A percentile compares a stretch with the other conserved stretches of the same genome.
These are phyloP conservation scores for Ectobius pallidus DNA, from an alignment of 2,888 invertebrate species.

Conservation along the genomic window DNA sequence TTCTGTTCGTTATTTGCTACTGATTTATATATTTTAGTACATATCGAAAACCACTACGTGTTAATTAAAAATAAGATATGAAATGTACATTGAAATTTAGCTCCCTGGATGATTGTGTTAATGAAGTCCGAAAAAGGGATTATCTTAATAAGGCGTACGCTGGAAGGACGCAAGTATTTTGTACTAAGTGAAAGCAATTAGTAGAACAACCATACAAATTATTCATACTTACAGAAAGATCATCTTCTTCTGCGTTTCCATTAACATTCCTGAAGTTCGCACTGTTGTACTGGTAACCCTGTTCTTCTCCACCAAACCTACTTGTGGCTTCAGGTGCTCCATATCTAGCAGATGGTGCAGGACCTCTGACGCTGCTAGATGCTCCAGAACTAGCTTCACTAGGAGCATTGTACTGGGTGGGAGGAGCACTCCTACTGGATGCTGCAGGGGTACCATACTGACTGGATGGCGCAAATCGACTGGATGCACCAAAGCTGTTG, in stretches of 20 bases:
- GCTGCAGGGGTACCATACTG: neutral
- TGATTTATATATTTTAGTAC: too few relatives aligned
- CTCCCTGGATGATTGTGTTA: neutral
- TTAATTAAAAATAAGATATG: neutral
- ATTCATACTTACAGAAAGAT: neutral
- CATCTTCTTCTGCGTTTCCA: neutral
- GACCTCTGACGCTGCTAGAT: neutral
- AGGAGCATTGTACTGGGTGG: too few relatives aligned
- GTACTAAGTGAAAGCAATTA: too few relatives aligned
- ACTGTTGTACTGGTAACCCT: too few relatives aligned
- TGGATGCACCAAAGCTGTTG: too few relatives aligned
- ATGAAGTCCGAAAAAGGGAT: too few relatives aligned
- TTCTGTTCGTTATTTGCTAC: too few relatives aligned
- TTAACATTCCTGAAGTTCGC: neutral
- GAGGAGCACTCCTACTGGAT: neutral
- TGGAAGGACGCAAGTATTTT: too few relatives aligned
- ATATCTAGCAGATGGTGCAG: neutral
- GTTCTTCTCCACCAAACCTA: neutral
- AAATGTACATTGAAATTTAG: neutral
- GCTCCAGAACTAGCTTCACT: too few relatives aligned
- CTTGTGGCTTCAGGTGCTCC: neutral
- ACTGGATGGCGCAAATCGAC: neutral
- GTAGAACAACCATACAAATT: neutral
- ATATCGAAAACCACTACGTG: too few relatives aligned
- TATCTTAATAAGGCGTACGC: too few relatives aligned